These are phyloP conservation scores for Plagodis dolabraria DNA, from an alignment of 2,888 invertebrate genomes.

Conservation along the genomic window DNA sequence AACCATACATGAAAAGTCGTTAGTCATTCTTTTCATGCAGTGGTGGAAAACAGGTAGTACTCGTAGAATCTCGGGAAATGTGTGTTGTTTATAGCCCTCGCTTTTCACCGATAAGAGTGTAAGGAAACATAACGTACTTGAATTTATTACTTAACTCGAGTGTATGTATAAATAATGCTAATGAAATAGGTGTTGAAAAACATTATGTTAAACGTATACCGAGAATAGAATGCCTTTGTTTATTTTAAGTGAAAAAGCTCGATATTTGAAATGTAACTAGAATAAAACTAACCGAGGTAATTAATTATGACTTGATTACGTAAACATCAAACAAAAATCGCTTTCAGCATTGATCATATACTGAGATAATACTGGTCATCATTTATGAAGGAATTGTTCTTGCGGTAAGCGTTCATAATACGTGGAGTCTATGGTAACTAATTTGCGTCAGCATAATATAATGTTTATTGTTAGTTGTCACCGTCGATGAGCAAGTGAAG, in stretches of 20 bases:
- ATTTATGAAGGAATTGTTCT: conserved; percentile 38
- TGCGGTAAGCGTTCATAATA: conserved; percentile 9
- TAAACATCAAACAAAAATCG: conserved; percentile 41
- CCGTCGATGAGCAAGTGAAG: conserved; percentile 17
- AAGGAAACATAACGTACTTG: conserved; percentile 37
- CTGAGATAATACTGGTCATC: conserved; percentile 26
- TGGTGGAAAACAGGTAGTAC: conserved; percentile 30
- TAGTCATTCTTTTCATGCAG: conserved; percentile 40
- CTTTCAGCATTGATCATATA: conserved; percentile 44
- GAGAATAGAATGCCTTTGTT: conserved; percentile 31
- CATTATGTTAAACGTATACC: conserved; percentile 24
- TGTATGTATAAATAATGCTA: conserved; percentile 38
- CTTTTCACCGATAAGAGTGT: conserved; percentile 33
- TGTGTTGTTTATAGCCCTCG: conserved; percentile 38
- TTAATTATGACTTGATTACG: conserved; percentile 39
- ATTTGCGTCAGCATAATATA: conserved; percentile 5
- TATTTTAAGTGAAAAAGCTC: conserved; percentile 20
- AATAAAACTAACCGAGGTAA: conserved; percentile 8
- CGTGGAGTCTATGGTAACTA: neutral
- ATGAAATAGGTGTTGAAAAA: conserved; percentile 34
- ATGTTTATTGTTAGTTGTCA: conserved; percentile 25
- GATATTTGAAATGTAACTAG: conserved; percentile 15
- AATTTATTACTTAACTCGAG: conserved; percentile 34
- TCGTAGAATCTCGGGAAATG: conserved; percentile 29
- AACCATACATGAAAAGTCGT: conserved; percentile 52